Evolutionary conservation across 1,140 invertebrate genomes (phyloP).

Genomic region (Nasonia vitripennis): DNA sequence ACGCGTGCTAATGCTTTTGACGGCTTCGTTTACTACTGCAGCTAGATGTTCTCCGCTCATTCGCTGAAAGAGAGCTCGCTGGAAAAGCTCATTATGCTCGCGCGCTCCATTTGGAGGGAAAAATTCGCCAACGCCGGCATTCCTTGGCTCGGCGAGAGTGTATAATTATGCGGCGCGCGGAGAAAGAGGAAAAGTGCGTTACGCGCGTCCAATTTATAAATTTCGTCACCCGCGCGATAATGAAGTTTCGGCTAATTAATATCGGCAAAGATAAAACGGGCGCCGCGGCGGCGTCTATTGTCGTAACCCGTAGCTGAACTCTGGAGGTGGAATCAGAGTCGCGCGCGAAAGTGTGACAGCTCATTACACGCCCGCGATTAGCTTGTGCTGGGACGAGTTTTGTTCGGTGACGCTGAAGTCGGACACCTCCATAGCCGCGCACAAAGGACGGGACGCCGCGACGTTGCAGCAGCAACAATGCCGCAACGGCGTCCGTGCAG

Average conservation of each 20-base stretch:
- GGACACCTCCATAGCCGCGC: too few species aligned
- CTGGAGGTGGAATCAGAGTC: too few species aligned
- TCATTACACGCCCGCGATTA: too few species aligned
- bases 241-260: neutral
- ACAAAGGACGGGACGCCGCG: neutral
- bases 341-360: too few species aligned
- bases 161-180: neutral
- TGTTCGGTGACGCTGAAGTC: too few species aligned
- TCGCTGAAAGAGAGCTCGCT: neutral
- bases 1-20: constrained; percentile 23
- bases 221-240: neutral
- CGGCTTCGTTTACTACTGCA: constrained; percentile 26
- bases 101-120: neutral
- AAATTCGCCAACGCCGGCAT: neutral
- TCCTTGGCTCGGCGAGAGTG: too few species aligned
- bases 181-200: neutral
- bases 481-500: neutral
- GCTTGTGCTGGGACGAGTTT: too few species aligned
- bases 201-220: neutral
- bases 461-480: neutral
- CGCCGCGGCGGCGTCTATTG: too few species aligned
- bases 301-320: too few species aligned
- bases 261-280: too few species aligned
- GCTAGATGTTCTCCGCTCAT: neutral
- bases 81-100: constrained; percentile 2